These are phyloP conservation scores for Fragum whitleyi DNA, from an alignment of 2,888 invertebrate genomes.

Conservation along the genomic window DNA sequence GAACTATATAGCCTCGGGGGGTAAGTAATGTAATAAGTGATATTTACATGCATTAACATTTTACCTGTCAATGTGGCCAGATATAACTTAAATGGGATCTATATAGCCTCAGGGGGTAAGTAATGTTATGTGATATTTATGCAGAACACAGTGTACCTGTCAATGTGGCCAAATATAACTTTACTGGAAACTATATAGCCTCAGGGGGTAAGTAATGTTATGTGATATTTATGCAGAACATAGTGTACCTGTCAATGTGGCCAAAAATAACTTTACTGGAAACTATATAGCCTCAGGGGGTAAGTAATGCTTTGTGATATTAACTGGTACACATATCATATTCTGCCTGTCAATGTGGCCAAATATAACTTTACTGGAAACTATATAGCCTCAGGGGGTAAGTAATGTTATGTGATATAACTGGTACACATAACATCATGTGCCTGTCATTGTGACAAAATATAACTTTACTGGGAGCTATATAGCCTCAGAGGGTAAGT, in stretches of 20 bases:
- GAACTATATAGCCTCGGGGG: slow-evolving; percentile 99
- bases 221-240: no score
- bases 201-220: slow-evolving; percentile 93
- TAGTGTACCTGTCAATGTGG: background rate
- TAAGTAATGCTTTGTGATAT: slow-evolving; percentile 94
- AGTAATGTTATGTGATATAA: slow-evolving; percentile 93
- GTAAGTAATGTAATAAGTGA: slow-evolving; percentile 87
- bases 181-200: slow-evolving; percentile 98
- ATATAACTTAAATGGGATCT: background rate
- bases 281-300: background rate
- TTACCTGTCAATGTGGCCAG: background rate
- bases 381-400: slow-evolving; percentile 98
- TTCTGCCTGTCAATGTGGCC: slow-evolving; percentile 97
- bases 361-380: slow-evolving; percentile 99
- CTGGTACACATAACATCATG: slow-evolving; percentile 99
- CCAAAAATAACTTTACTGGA: background rate
- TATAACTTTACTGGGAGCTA: slow-evolving; percentile 99
- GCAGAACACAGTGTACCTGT: slow-evolving; percentile 98
- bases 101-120: background rate
- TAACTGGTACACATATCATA: slow-evolving; percentile 99
- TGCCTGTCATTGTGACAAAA: slow-evolving; percentile 97
- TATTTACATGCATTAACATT: no score
- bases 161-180: slow-evolving; percentile 99
- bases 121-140: slow-evolving; percentile 95
- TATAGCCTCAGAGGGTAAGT: slow-evolving; percentile 97